Conservation (phyloP, 2,113 vertebrate genomes). For the Xiphophorus hellerii region DNA sequence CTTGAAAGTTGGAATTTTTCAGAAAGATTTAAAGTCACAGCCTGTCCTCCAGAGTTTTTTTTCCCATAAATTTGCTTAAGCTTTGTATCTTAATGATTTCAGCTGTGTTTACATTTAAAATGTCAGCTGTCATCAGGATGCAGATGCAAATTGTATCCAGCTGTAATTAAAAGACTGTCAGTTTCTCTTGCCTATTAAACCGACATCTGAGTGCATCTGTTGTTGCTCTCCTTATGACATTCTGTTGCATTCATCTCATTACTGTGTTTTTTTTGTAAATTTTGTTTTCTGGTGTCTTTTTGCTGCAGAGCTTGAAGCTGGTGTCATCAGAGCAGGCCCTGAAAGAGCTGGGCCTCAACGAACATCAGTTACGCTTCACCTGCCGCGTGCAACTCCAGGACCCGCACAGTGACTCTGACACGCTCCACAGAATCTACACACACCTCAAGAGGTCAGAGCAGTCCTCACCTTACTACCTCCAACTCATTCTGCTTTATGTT, state of each 20-base stretch:
- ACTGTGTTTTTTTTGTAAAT: neutral
- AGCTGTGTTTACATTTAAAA: neutral
- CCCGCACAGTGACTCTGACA: conserved; percentile 89
- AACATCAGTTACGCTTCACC: conserved; percentile 96
- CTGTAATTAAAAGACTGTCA: neutral
- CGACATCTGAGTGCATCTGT: neutral
- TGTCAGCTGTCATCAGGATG: neutral
- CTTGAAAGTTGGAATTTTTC: neutral
- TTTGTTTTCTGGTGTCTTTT: neutral
- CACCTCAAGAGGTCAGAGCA: conserved; percentile 88
- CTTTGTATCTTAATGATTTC: neutral
- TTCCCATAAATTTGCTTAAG: neutral
- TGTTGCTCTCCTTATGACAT: neutral
- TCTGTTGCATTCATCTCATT: too few relatives aligned
- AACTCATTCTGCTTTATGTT: neutral
- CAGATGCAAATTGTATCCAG: neutral
- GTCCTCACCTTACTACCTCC: neutral
- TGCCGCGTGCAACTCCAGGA: conserved; percentile 94
- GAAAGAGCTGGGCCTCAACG: conserved; percentile 92
- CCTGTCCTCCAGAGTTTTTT: neutral
- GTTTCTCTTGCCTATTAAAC: neutral
- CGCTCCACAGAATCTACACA: conserved; percentile 85
- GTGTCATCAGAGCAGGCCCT: conserved; percentile 93
- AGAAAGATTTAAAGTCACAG: neutral
- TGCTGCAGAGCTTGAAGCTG: conserved; percentile 88